Evolutionary conservation across 1,140 invertebrate genomes (phyloP).

Genomic region (Macrosteles quadrilineatus): DNA sequence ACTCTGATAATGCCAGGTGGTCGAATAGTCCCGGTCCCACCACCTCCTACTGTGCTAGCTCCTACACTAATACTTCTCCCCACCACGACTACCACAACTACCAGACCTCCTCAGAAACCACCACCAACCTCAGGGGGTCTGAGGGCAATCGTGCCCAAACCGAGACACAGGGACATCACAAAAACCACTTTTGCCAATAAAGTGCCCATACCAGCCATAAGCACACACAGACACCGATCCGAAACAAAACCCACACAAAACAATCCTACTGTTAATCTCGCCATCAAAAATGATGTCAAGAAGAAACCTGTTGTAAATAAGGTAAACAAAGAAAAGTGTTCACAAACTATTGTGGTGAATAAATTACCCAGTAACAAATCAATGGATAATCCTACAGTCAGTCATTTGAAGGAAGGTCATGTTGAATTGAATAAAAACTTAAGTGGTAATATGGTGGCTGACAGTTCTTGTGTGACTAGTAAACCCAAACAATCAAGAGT

Average conservation of each 20-base stretch:
- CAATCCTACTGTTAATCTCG: background rate
- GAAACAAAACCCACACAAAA: constrained; percentile 6
- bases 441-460: constrained; percentile 29
- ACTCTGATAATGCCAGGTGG: constrained; percentile 37
- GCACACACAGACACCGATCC: constrained; percentile 50
- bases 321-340: background rate
- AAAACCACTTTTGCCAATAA: constrained; percentile 70
- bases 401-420: background rate
- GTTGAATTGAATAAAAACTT: constrained; percentile 47
- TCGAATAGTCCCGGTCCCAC: constrained; percentile 35
- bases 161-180: constrained; percentile 50
- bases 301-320: background rate
- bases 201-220: constrained; percentile 67
- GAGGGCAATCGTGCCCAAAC: constrained; percentile 8
- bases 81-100: constrained; percentile 28
- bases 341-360: background rate
- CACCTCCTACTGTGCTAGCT: constrained; percentile 15
- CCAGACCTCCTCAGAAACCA: constrained; percentile 1
- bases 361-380: constrained; percentile 46
- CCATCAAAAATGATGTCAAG: background rate
- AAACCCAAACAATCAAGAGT: background rate
- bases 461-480: background rate
- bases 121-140: constrained; percentile 16
- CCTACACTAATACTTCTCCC: constrained; percentile 28
- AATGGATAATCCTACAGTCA: constrained; percentile 1